Base-by-base conservation (phyloP, 1,140 invertebrate genomes). In the Phymastichus coffea region DNA sequence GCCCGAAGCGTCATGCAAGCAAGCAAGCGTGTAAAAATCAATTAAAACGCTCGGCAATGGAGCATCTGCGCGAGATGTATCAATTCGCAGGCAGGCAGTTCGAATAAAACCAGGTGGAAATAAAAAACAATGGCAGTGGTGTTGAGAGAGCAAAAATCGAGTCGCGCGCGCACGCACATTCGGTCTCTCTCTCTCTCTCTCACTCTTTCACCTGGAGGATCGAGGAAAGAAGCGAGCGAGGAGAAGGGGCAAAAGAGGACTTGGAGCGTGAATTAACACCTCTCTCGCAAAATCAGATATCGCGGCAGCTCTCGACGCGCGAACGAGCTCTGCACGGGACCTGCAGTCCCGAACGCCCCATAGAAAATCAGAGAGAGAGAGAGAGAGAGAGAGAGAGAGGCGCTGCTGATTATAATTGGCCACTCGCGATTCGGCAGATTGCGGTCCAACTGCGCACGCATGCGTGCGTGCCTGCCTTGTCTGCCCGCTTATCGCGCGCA, bases 181-280 rank as follows among this genome's bases (percentile, higher is more conserved):
- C 46, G n/a, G n/a, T n/a, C n/a, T n/a, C n/a, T n/a, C n/a, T n/a
- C n/a, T n/a, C n/a, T n/a, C n/a, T n/a, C n/a, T n/a, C n/a, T n/a
- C n/a, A n/a, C n/a, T n/a, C n/a, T n/a, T n/a, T n/a, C n/a, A n/a
- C n/a, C n/a, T n/a, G n/a, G 19, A 33, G 17, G 37, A 4, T 33
- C 47, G 41, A 57, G 25, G n/a, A n/a, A 30, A 41, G 2, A 23
- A 14, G 41, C 40, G 25, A 17, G 37, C 10, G 37, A 22, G n/a
- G 10, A 25, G 14, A 63, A 61, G 63, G 63, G 56, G 57, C 63
- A 54, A 61, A 63, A 53, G 64, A 66, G 62, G 66, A 30, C 43
- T 58, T 65, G 62, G 68, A 70, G 69, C 69, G 72, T 73, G 75
- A 76, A 78, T 78, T 78, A 78, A 77, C 76, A 78, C 74, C 74